These are phyloP conservation scores for Lordiphosa fenestrarum DNA, from an alignment of 2,888 invertebrate genomes.

Conservation along the genomic window DNA sequence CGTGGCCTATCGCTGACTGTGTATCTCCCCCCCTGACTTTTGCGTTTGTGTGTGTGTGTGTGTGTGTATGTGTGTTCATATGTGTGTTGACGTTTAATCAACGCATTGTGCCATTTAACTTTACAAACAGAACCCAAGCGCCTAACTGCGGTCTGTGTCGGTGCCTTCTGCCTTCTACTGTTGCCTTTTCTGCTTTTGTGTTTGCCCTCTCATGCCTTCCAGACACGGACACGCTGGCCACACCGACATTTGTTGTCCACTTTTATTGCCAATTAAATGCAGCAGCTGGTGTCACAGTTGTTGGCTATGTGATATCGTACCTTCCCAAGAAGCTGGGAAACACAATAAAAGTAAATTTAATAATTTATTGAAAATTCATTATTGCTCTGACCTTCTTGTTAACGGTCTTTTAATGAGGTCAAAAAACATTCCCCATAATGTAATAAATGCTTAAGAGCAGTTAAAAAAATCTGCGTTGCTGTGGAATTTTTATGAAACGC, in stretches of 20 bases:
- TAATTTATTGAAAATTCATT: constrained; percentile 21
- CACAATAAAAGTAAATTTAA: background rate
- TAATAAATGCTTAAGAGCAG: constrained; percentile 23
- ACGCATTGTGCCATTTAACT: constrained; percentile 70
- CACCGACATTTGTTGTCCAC: constrained; percentile 49
- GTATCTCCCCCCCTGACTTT: constrained; percentile 4
- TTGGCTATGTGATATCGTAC: background rate
- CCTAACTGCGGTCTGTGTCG: constrained; percentile 25
- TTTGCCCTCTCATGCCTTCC: constrained; percentile 15
- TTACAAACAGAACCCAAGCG: constrained; percentile 57
- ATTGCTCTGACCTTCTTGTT: constrained; percentile 21
- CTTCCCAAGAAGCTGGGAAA: constrained; percentile 12
- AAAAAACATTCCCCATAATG: constrained; percentile 19
- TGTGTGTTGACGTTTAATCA: constrained; percentile 68
- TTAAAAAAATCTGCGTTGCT: constrained; percentile 30
- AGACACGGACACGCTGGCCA: background rate
- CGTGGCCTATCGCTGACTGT: constrained; percentile 27
- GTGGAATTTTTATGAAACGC: constrained; percentile 45
- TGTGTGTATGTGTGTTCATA: constrained; percentile 15
- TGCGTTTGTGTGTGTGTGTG: constrained; percentile 3
- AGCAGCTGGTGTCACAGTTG: constrained; percentile 38
- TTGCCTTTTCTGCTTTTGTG: constrained; percentile 6
- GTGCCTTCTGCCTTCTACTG: background rate
- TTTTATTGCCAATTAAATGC: constrained; percentile 71
- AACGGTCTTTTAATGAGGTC: constrained; percentile 49